A percentile compares a stretch with the other conserved stretches of the same genome.
phyloP scores from a whole-genome alignment of 2,888 invertebrate genomes.

The Aporophyla nigra region DNA sequence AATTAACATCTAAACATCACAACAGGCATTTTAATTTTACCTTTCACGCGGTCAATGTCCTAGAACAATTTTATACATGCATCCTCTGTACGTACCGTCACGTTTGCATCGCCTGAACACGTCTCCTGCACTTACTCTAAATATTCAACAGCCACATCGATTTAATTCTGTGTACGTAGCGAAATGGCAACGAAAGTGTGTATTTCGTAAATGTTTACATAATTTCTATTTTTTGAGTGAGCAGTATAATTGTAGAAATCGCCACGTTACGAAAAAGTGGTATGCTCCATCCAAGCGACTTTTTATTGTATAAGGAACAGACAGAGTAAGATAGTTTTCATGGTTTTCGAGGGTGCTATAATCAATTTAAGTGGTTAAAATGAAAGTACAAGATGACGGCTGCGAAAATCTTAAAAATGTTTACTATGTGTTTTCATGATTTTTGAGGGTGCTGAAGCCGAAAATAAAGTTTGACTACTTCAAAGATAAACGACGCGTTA shows the following conservation, averaged over 20 bases:
- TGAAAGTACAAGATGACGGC: no score
- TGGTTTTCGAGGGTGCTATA: no score
- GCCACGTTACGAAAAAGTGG: no score
- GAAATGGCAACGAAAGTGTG: slow-evolving; percentile 47
- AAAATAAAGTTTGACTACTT: no score
- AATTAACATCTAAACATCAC: not conserved
- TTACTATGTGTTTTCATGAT: no score
- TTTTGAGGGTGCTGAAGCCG: no score
- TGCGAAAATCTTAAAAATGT: no score
- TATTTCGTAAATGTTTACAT: slow-evolving; percentile 25
- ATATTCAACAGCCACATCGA: slow-evolving; percentile 49
- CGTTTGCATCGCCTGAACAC: slow-evolving; percentile 38
- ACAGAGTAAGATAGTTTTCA: no score
- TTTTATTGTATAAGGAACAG: no score
- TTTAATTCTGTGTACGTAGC: slow-evolving; percentile 34
- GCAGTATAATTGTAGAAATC: not conserved
- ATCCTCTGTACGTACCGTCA: slow-evolving; percentile 6
- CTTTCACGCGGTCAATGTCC: slow-evolving; percentile 38
- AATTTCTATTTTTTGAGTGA: slow-evolving; percentile 42
- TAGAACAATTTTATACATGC: slow-evolving; percentile 17
- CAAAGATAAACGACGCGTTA: no score
- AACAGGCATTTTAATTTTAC: not conserved
- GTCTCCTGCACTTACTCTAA: slow-evolving; percentile 28
- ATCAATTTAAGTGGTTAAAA: no score
- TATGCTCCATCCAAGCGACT: no score